Conservation (phyloP, 2,113 vertebrate genomes). For the Danionella cerebrum region DNA sequence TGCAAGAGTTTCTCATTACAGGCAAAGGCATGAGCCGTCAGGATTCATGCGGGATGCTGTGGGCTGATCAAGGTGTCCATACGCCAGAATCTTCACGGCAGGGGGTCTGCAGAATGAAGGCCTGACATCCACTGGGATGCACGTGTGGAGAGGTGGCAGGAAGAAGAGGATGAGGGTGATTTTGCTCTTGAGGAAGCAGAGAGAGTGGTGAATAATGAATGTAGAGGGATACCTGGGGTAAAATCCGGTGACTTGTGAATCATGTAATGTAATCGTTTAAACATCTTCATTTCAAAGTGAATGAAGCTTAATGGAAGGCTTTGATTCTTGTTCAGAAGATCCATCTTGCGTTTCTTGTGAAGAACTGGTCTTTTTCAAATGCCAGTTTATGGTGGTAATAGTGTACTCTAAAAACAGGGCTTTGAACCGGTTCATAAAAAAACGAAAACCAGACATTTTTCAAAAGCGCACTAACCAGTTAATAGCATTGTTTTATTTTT, state of each 20-base stretch:
- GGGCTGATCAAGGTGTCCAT: constrained; percentile 26
- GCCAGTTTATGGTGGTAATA: too few species aligned
- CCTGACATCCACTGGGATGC: constrained; percentile 24
- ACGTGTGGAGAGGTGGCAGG: constrained; percentile 20
- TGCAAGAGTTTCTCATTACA: constrained; percentile 19
- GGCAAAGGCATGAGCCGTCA: constrained; percentile 3
- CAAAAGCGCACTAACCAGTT: too few species aligned
- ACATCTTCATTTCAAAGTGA: not conserved
- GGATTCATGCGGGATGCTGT: constrained; percentile 3
- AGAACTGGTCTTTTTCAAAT: too few species aligned
- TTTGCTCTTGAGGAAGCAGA: not conserved
- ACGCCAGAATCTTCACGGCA: not conserved
- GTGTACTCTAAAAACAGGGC: too few species aligned
- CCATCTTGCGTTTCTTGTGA: too few species aligned
- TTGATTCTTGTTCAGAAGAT: too few species aligned
- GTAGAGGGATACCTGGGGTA: not conserved
- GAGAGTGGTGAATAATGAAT: not conserved
- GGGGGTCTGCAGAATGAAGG: constrained; percentile 23
- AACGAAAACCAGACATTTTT: too few species aligned
- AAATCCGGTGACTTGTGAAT: not conserved
- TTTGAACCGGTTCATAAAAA: too few species aligned
- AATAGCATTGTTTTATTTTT: too few species aligned
- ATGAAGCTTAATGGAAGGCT: not conserved
- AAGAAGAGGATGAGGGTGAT: not conserved
- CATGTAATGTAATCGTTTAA: not conserved